These are phyloP conservation scores for Pipistrellus pipistrellus DNA, from an alignment of 2,797 vertebrate species.

Conservation along the genomic window DNA sequence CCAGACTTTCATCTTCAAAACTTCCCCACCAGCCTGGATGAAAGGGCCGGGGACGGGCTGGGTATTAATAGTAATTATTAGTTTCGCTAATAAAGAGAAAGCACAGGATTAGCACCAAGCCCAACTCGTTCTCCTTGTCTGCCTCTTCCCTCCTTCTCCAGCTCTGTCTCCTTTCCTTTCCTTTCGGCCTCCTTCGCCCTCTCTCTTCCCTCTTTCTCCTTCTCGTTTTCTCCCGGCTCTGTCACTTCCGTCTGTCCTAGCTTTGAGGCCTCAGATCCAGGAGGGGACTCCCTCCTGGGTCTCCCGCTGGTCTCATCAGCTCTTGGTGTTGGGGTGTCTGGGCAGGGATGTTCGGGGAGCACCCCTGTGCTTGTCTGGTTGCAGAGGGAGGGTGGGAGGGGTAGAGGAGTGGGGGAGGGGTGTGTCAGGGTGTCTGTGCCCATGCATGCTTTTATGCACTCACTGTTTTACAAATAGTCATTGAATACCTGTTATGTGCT, in stretches of 20 bases:
- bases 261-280: neutral
- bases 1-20: conserved; percentile 77
- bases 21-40: conserved; percentile 70
- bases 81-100: conserved; percentile 74
- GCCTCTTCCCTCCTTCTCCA: neutral
- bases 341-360: neutral
- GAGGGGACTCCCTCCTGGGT: neutral
- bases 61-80: conserved; percentile 80
- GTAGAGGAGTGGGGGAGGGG: neutral
- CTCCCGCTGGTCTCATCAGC: neutral
- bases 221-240: neutral
- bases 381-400: neutral
- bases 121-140: neutral
- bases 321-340: neutral
- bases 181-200: too few species aligned
- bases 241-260: neutral
- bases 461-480: neutral
- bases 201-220: neutral
- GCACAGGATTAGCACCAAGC: conserved; percentile 44
- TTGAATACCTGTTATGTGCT: neutral
- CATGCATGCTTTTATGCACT: neutral
- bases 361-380: neutral
- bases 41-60: conserved; percentile 68
- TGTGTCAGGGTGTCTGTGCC: neutral
- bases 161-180: neutral